Conservation (phyloP, 2,888 invertebrate species). For the Alcis repandata region DNA sequence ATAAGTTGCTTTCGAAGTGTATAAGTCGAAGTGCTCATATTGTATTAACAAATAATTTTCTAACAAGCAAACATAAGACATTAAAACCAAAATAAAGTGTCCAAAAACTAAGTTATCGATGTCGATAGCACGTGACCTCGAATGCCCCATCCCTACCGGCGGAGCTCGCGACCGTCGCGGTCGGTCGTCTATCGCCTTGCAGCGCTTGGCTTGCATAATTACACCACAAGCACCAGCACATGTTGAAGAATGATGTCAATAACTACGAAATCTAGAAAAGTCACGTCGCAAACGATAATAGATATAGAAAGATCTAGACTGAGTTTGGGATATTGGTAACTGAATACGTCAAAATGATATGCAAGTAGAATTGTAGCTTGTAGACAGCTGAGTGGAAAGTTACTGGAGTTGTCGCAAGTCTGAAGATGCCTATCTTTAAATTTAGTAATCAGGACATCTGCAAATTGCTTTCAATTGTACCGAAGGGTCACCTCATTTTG, state of each 20-base stretch:
- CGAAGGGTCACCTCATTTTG: no score
- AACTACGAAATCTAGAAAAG: conserved; percentile 27
- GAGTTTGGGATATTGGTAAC: background rate
- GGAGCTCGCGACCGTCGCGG: conserved; percentile 65
- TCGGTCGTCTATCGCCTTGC: conserved; percentile 62
- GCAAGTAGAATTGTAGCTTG: background rate
- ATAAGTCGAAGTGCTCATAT: no score
- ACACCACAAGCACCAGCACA: conserved; percentile 42
- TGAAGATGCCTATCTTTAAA: background rate
- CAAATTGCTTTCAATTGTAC: background rate
- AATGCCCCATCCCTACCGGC: conserved; percentile 57
- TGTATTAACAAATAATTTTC: no score
- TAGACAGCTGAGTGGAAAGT: conserved; percentile 2
- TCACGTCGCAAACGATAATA: conserved; percentile 20
- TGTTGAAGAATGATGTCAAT: conserved; percentile 32
- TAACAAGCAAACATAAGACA: background rate
- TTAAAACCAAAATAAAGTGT: background rate
- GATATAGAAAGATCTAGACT: conserved; percentile 12
- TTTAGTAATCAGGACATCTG: background rate
- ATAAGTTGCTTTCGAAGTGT: no score
- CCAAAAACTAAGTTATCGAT: conserved; percentile 58
- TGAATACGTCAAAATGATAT: background rate
- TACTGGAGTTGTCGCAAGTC: conserved; percentile 12
- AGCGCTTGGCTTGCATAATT: conserved; percentile 74
- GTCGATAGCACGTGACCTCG: conserved; percentile 75